Evolutionary conservation across 2,797 vertebrate genomes (phyloP), one percentile per base, ranked within the genome.

Genomic region (Rhodeus uyekii): DNA sequence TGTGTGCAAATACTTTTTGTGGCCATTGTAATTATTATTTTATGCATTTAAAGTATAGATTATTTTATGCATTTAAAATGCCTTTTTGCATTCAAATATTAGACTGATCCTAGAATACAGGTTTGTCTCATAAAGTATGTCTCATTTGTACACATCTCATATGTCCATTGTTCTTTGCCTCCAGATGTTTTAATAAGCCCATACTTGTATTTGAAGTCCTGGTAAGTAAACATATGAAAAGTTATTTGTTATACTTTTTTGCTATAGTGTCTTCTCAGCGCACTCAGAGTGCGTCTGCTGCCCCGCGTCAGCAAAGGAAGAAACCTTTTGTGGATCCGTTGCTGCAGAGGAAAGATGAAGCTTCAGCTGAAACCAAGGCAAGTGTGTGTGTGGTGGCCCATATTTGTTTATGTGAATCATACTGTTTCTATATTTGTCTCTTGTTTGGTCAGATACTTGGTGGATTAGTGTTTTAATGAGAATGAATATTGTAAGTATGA

Each of bases 351-450:
- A 96, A 96, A 86, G 90, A 92, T 76, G 95, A 96, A 88, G 88
- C 90, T 0, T 89, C 90, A 0, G 92, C 94, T 0, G 96, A 96
- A 87, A 95, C 93, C 85, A 96, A 96, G 95, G 96, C 94, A 92
- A 87, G 91, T 89, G 0, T 86, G 38, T 68, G 58, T 61, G 42
- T 65, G 61, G 32, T 69, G 65, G 24, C 50, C 36, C 48, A 58
- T 12, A 44, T 58, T 55, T 68, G 42, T 67, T 27, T 39, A 65
- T 77, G 60, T 50, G 1, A 48, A 77, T 53, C 42, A 12, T 67
- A 38, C 27, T 58, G 14, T 50, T 42, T 50, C 44, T 77, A 24
- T 36, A 64, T 64, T 27, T 77, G 32, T 67, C 12, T 64, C 19
- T 46, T 46, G 12, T 44, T 13, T 64, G 27, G 27, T 29, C 39